Evolutionary conservation across 2,888 invertebrate species (phyloP), one percentile per base, ranked within the genome.

Genomic region (Arctia plantaginis): DNA sequence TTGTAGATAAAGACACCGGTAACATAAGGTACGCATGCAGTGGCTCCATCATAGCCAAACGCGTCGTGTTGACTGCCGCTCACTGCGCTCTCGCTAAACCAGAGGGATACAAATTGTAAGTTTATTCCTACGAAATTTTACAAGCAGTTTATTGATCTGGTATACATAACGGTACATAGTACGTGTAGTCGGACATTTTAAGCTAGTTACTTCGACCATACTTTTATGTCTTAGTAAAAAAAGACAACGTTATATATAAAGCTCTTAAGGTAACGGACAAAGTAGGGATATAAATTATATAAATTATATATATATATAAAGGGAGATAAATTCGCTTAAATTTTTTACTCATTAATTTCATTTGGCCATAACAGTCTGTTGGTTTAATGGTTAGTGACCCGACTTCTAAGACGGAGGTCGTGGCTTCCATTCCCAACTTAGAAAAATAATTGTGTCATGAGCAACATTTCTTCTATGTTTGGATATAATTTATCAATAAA

Each of bases 71-170:
- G 55, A 98, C 98, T 0, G 98, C 98, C 0, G 98, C 98, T 0
- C 98, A 98, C 86, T 98, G 98, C 88, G 98, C 98, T 1, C 90
- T 98, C 72, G 98, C 98, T 0, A 97, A 97, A 88, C 97, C 97
- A 18, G 97, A 97, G 71, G 97, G 97, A 83, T 98, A 97, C 88
- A 97, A 97, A 91, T 90, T 98, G 98, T 98, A 93, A 96, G 97
- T 96, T 55, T 55, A 1, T 55, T 55, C 51, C 12, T 20, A 55
- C 51, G 12, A 55, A 10, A n/a, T 51, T 80, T 41, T 27, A 6
- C 20, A 66, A 65, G 64, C 35, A 33, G 33, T 65, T 33, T 35
- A 20, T 65, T 35, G 13, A 10, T 65, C 8, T 35, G 3, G 23
- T 35, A 3, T 23, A 20, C 4, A 35, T 35, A 65, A 30, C 30